A percentile compares a stretch with the other conserved stretches of the same genome.
Conservation (phyloP, 1,140 invertebrate species). For the Papilio dardanus region DNA sequence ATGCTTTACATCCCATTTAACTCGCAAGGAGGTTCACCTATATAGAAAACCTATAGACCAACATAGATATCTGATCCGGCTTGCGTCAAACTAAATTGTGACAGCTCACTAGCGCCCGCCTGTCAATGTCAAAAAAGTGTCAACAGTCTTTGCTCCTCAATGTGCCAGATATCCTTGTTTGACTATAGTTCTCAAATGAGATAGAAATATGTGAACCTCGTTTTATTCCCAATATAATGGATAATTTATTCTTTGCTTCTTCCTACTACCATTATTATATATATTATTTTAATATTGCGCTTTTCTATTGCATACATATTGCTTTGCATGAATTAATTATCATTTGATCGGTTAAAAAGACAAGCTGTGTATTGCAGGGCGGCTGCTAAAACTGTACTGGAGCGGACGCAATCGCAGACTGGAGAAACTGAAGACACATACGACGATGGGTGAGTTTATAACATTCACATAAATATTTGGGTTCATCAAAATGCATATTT, state of each 20-base stretch:
- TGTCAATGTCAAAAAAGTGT: too few relatives aligned
- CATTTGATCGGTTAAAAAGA: neutral
- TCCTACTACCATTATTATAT: neutral
- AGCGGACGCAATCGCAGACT: slow-evolving; percentile 74
- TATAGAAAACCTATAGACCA: too few relatives aligned
- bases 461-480: too few relatives aligned
- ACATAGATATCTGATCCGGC: too few relatives aligned
- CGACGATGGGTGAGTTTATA: slow-evolving; percentile 85
- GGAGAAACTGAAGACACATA: slow-evolving; percentile 83
- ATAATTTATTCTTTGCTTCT: neutral
- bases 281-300: neutral
- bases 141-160: too few relatives aligned
- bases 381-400: slow-evolving; percentile 70
- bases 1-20: slow-evolving; percentile 30
- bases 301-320: slow-evolving; percentile 9
- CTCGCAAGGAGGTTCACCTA: too few relatives aligned
- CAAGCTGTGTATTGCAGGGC: slow-evolving; percentile 56
- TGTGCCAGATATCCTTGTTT: too few relatives aligned
- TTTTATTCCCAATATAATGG: neutral
- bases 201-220: neutral
- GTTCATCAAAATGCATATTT: too few relatives aligned
- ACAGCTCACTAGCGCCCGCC: too few relatives aligned
- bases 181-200: too few relatives aligned
- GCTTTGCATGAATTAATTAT: slow-evolving; percentile 12
- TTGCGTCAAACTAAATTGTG: too few relatives aligned